Evolutionary conservation across 2,113 vertebrate species (phyloP), one percentile per base, ranked within the genome.

Genomic region (Myotis lucifugus): DNA sequence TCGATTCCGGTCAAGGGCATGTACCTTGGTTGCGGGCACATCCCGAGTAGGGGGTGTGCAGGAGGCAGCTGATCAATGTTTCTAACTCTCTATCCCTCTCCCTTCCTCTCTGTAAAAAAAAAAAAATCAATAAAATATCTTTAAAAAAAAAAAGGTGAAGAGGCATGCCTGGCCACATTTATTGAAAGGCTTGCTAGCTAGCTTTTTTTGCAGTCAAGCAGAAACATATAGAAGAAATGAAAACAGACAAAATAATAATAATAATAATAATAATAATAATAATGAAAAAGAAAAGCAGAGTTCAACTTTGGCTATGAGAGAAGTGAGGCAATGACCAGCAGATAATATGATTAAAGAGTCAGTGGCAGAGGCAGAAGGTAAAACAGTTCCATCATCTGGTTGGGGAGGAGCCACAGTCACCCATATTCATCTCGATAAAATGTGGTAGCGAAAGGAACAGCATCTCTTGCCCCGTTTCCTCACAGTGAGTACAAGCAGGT

Each of bases 391-490:
- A 25, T 6, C 15, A 11, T 14, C 77, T 18, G 23, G 29, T 32
- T 27, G 14, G 8, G 27, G 15, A 70, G 27, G 9, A n/a, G 23
- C 42, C 61, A 67, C 2, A 69, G 73, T 21, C 78, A 72, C 40
- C 50, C 59, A 66, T 0, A 61, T 1, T 23, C 46, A 50, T 52
- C 40, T 40, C 70, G 79, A 1, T 61, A n/a, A 59, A 59, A 76
- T 3, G 1, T 0, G 34, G 48, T 46, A 82, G 0, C 4, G 34
- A 34, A n/a, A 19, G 73, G 8, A 59, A 50, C 0, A 78, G 25
- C 40, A 46, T n/a, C 46, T 59, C 76, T 2, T 18, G 10, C 40
- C 37, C 42, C 17, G n/a, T 81, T 72, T 90, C 69, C 79, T 46
- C 46, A 9, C 0, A 73, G 17, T 27, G 72, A 72, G 77, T 13